phyloP scores from a whole-genome alignment of 2,888 invertebrate genomes.

The Geophilus truncorum region DNA sequence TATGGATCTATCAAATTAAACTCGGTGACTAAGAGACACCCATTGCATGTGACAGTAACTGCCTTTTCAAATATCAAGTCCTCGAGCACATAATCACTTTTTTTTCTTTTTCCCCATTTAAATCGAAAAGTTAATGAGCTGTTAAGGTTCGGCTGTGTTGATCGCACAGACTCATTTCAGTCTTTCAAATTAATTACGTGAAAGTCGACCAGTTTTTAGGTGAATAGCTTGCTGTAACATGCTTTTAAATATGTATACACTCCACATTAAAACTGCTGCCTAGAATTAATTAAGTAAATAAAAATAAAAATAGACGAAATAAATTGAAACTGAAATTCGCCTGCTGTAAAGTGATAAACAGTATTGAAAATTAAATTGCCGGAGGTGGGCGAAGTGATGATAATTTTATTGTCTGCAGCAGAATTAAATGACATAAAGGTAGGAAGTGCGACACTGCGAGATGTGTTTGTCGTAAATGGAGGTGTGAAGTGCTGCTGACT shows the following conservation, averaged over 20 bases:
- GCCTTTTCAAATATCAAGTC: conserved; percentile 8
- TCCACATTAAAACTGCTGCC: not conserved
- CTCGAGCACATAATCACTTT: not conserved
- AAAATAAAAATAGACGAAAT: too few species aligned
- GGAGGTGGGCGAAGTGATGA: too few species aligned
- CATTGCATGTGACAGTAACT: not conserved
- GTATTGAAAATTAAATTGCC: too few species aligned
- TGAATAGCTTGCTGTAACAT: not conserved
- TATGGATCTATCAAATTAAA: not conserved
- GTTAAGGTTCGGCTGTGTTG: conserved; percentile 10
- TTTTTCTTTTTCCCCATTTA: not conserved
- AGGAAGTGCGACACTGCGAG: too few species aligned
- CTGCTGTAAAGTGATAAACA: too few species aligned
- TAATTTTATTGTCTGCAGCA: too few species aligned
- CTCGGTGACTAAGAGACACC: conserved; percentile 8
- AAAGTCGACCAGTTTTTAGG: not conserved
- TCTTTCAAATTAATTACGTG: conserved; percentile 2
- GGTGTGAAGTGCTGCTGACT: too few species aligned
- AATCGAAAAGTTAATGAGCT: conserved; percentile 17
- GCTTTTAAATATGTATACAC: not conserved
- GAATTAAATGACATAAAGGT: too few species aligned
- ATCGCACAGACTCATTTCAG: not conserved
- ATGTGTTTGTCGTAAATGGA: too few species aligned
- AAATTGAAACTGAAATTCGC: not conserved
- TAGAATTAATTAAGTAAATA: not conserved